Conservation (phyloP, 1,140 invertebrate genomes). For the Ostrea denselamellosa region DNA sequence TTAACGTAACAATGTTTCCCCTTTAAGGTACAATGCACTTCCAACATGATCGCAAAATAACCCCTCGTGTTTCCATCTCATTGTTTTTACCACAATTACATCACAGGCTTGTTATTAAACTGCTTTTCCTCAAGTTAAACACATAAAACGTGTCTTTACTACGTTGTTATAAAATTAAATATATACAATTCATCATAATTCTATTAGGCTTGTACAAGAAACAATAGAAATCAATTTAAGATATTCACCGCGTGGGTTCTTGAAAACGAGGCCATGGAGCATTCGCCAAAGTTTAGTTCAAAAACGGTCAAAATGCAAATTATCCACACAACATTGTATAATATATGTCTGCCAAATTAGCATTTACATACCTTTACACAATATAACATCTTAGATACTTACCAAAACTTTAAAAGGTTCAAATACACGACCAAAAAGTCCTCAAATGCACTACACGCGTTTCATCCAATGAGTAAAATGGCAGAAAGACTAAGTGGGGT, state of each 20-base stretch:
- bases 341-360: background rate
- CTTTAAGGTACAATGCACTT: too few species aligned
- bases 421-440: slow-evolving; percentile 20
- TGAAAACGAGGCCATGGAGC: background rate
- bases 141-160: background rate
- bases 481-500: slow-evolving; percentile 37
- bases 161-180: background rate
- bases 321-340: background rate
- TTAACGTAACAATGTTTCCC: too few species aligned
- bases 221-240: background rate
- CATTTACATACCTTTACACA: background rate
- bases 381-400: background rate
- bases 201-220: background rate
- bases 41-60: too few species aligned
- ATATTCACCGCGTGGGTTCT: background rate
- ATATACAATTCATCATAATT: background rate
- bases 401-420: slow-evolving; percentile 29
- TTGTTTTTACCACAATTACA: too few species aligned
- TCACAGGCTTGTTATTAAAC: too few species aligned
- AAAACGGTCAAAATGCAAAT: background rate
- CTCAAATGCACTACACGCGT: slow-evolving; percentile 18
- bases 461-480: slow-evolving; percentile 28
- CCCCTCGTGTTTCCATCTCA: too few species aligned
- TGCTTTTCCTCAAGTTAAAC: too few species aligned
- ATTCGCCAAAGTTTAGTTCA: background rate